phyloP scores from a whole-genome alignment of 2,797 vertebrate genomes.

The Coluber constrictor region DNA sequence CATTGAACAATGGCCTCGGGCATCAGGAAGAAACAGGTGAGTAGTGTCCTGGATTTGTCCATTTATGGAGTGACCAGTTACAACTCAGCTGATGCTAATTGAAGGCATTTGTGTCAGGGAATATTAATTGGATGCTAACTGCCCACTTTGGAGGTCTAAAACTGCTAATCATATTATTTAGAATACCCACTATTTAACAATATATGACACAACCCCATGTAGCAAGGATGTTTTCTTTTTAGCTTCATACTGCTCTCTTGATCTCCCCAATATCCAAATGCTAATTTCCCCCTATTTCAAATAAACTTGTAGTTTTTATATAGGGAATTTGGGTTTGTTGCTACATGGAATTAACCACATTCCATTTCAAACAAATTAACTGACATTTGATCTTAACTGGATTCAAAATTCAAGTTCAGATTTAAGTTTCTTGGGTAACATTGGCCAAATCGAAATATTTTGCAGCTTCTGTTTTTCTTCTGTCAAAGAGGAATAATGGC shows the following conservation, averaged over 20 bases:
- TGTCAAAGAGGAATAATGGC: neutral
- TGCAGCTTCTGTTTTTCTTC: neutral
- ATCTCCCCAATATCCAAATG: neutral
- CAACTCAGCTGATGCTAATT: neutral
- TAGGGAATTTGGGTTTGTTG: neutral
- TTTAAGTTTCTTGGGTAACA: neutral
- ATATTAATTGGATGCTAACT: neutral
- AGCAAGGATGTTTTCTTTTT: neutral
- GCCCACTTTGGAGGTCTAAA: conserved; percentile 1
- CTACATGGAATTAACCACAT: neutral
- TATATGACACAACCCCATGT: neutral
- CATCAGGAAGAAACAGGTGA: conserved; percentile 52
- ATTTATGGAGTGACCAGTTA: neutral
- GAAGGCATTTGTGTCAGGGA: neutral
- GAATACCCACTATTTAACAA: neutral
- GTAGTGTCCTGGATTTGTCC: conserved; percentile 23
- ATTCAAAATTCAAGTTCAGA: neutral
- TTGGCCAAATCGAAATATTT: neutral
- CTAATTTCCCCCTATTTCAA: neutral
- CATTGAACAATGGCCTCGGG: conserved; percentile 6
- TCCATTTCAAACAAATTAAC: neutral
- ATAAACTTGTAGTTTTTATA: neutral
- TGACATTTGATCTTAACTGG: neutral
- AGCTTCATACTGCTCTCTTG: too few species aligned
- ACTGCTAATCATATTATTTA: neutral